phyloP scores from a whole-genome alignment of 1,140 invertebrate species.

The Parapsyche elsis region DNA sequence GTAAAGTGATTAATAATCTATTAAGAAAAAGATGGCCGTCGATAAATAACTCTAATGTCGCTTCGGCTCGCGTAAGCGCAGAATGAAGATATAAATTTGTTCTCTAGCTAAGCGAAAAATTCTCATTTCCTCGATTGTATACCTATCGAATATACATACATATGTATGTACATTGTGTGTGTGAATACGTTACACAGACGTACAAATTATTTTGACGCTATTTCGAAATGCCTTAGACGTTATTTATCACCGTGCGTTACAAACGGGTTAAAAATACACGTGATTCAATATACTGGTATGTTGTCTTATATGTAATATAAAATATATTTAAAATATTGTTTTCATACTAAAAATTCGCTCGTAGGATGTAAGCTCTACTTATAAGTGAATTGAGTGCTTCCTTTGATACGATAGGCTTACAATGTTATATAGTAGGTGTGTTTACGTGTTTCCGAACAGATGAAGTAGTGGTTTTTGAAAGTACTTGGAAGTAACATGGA shows the following conservation, averaged over 20 bases:
- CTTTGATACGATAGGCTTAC: no score
- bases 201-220: background rate
- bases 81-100: background rate
- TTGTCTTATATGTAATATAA: no score
- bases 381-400: no score
- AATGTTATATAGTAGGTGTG: no score
- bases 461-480: background rate
- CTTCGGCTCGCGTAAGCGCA: background rate
- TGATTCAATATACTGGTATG: no score
- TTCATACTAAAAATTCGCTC: no score
- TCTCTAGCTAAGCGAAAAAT: background rate
- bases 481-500: background rate
- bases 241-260: no score
- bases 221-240: no score
- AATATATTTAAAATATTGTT: no score
- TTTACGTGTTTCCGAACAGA: no score
- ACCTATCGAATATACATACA: background rate
- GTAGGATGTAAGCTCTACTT: no score
- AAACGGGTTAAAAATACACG: no score
- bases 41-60: constrained; percentile 20
- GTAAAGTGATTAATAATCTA: constrained; percentile 28
- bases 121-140: background rate
- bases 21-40: constrained; percentile 4
- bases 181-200: background rate
- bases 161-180: background rate